Evolutionary conservation across 2,113 vertebrate genomes (phyloP).

Genomic region (Kryptolebias marmoratus): DNA sequence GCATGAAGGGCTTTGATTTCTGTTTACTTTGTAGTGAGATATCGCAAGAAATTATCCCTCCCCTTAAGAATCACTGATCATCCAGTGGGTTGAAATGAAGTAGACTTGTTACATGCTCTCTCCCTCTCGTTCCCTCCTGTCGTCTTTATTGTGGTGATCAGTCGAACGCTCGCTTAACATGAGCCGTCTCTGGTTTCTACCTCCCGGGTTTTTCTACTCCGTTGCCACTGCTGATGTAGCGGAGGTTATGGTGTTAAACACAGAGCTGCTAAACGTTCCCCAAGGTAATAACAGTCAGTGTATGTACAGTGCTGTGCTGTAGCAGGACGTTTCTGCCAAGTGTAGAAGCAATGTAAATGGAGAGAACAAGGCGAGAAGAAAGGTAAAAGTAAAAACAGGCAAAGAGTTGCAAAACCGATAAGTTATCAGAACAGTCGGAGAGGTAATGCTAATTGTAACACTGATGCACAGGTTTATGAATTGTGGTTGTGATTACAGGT

Average conservation of each 20-base stretch:
- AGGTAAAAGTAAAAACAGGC: constrained; percentile 19
- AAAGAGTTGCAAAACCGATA: constrained; percentile 24
- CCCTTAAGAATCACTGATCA: constrained; percentile 76
- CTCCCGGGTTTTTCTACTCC: constrained; percentile 70
- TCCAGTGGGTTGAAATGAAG: constrained; percentile 77
- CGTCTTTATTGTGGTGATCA: constrained; percentile 73
- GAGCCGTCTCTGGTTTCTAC: constrained; percentile 70
- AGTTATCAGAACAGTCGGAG: neutral
- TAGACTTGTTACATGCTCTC: constrained; percentile 48
- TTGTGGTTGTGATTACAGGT: neutral
- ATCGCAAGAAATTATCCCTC: constrained; percentile 76
- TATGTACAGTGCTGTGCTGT: constrained; percentile 58
- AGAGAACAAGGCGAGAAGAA: constrained; percentile 8
- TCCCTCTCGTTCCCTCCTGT: constrained; percentile 31
- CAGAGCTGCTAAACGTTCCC: constrained; percentile 80
- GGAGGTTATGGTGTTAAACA: constrained; percentile 82
- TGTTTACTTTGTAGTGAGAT: constrained; percentile 80
- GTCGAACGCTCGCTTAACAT: constrained; percentile 65
- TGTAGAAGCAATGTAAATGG: constrained; percentile 32
- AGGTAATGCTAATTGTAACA: neutral
- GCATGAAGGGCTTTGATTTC: constrained; percentile 78
- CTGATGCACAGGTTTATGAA: neutral
- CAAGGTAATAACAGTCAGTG: constrained; percentile 74
- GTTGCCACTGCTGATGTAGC: constrained; percentile 66
- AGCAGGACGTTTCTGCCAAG: constrained; percentile 53